Evolutionary conservation across 2,888 invertebrate species (phyloP).

Genomic region (Pseudolycoriella hygida): DNA sequence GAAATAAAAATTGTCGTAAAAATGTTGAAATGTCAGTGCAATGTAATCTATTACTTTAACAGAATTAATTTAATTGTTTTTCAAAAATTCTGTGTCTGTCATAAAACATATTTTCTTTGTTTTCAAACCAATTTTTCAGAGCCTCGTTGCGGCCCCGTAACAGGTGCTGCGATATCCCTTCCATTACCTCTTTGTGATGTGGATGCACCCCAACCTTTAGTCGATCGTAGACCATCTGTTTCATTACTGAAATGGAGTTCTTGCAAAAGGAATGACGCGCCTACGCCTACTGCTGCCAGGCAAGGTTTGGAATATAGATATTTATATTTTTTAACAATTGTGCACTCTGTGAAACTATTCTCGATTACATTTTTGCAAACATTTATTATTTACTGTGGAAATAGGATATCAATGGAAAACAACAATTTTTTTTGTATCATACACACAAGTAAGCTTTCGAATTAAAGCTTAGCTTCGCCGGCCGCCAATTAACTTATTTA

Average conservation of each 20-base stretch:
- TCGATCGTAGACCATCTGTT: constrained; percentile 47
- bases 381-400: background rate
- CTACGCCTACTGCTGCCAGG: constrained; percentile 30
- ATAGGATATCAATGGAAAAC: too few relatives aligned
- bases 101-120: too few relatives aligned
- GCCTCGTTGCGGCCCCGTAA: constrained; percentile 51
- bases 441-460: too few relatives aligned
- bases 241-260: constrained; percentile 36
- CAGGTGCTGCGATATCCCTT: constrained; percentile 32
- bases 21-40: too few relatives aligned
- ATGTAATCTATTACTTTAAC: too few relatives aligned
- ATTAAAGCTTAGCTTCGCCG: too few relatives aligned
- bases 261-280: constrained; percentile 19
- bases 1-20: too few relatives aligned
- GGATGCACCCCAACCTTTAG: constrained; percentile 50
- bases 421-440: too few relatives aligned
- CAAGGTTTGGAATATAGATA: constrained; percentile 28
- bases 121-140: constrained; percentile 32
- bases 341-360: background rate
- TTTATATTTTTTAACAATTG: background rate
- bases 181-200: constrained; percentile 40
- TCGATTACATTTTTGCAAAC: background rate
- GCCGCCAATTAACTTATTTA: too few relatives aligned
- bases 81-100: too few relatives aligned
- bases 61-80: too few relatives aligned